A percentile compares a stretch with the other conserved stretches of the same genome.
These are phyloP conservation scores for Phyllostomus discolor DNA, from an alignment of 2,113 vertebrate species.

Conservation along the genomic window DNA sequence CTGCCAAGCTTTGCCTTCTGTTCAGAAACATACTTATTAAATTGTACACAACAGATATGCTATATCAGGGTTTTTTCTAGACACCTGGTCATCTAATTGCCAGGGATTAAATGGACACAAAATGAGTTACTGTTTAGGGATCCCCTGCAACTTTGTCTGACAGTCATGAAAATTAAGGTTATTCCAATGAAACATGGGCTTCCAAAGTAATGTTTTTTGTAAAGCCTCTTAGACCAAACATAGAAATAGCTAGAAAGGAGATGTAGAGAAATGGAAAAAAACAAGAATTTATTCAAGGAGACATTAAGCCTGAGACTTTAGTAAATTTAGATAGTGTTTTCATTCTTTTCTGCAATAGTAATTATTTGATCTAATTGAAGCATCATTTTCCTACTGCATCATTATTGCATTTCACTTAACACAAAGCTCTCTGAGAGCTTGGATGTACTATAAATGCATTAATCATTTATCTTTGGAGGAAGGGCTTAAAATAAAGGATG, in stretches of 20 bases:
- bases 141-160: background rate
- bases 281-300: background rate
- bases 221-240: background rate
- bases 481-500: background rate
- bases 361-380: background rate
- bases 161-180: background rate
- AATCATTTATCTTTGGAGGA: background rate
- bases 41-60: background rate
- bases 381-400: background rate
- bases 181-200: background rate
- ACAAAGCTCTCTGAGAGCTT: background rate
- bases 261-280: background rate
- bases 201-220: background rate
- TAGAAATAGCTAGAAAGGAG: background rate
- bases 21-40: background rate
- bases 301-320: background rate
- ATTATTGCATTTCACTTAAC: background rate
- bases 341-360: background rate
- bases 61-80: background rate
- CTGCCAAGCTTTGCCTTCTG: background rate
- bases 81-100: background rate
- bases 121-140: background rate
- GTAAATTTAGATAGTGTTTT: slow-evolving; percentile 9
- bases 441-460: background rate
- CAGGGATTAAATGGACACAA: background rate